Conservation (phyloP, 2,797 vertebrate species). For the Lacerta viridis region DNA sequence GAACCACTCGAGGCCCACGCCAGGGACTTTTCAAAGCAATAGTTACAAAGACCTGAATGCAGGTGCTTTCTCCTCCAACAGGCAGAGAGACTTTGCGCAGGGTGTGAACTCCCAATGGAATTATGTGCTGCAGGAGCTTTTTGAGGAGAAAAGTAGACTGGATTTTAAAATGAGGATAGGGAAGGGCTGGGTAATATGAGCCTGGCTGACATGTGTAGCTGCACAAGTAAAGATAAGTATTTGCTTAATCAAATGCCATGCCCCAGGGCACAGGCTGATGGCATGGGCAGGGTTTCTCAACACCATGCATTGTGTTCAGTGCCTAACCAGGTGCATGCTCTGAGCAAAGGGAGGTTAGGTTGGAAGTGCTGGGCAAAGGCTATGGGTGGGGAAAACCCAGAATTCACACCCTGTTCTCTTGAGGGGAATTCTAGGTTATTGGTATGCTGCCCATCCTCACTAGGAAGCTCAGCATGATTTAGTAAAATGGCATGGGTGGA, state of each 20-base stretch:
- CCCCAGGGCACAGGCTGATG: not conserved
- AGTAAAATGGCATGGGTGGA: not conserved
- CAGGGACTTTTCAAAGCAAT: not conserved
- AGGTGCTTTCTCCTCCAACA: not conserved
- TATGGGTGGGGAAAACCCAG: not conserved
- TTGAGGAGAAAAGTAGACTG: not conserved
- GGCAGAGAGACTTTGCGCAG: not conserved
- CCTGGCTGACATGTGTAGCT: not conserved
- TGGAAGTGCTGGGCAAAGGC: not conserved
- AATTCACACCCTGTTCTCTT: not conserved
- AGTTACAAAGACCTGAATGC: not conserved
- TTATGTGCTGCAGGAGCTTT: not conserved
- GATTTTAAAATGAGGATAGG: not conserved
- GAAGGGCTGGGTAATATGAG: not conserved
- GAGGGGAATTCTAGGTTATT: not conserved
- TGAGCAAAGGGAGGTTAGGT: not conserved
- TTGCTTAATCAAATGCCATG: slow-evolving; percentile 33
- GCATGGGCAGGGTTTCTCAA: not conserved
- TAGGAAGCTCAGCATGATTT: not conserved
- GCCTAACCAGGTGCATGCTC: not conserved
- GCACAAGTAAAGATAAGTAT: not conserved
- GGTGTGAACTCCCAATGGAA: not conserved
- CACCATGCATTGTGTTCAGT: not conserved
- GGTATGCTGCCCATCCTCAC: not conserved
- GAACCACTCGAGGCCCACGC: not conserved